phyloP scores from a whole-genome alignment of 2,113 vertebrate genomes.

The Heliornis fulica region DNA sequence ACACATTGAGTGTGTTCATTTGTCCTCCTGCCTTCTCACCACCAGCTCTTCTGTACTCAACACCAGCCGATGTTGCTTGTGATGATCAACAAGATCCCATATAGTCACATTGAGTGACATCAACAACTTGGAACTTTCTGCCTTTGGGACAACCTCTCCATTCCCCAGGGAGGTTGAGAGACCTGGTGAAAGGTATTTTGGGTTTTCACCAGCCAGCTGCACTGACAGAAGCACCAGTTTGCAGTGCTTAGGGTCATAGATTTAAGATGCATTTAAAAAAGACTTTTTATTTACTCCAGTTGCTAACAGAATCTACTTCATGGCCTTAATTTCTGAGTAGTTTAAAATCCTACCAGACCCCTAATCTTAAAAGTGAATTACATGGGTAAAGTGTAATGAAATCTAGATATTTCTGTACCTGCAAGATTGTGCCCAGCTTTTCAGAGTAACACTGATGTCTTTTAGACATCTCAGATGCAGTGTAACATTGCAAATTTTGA shows the following conservation, averaged over 20 bases:
- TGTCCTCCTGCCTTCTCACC: not conserved
- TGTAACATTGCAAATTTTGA: not conserved
- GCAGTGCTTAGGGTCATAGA: not conserved
- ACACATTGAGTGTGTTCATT: not conserved
- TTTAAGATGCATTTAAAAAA: not conserved
- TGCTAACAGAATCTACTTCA: not conserved
- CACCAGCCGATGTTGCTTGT: fast-evolving
- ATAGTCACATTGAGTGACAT: not conserved
- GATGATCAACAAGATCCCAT: not conserved
- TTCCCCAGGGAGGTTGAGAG: not conserved
- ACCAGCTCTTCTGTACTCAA: not conserved
- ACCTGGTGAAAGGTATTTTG: fast-evolving
- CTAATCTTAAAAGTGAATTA: fast-evolving
- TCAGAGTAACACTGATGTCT: not conserved
- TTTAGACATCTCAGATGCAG: not conserved
- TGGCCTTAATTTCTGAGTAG: not conserved
- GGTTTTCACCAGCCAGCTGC: not conserved
- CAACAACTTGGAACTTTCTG: not conserved
- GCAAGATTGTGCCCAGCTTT: not conserved
- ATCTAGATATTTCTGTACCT: not conserved
- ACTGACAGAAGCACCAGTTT: not conserved
- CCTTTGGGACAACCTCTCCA: not conserved
- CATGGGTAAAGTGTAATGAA: not conserved
- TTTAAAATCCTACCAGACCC: not conserved
- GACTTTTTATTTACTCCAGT: not conserved